A percentile compares a stretch with the other conserved stretches of the same genome.
Conservation (phyloP, 2,797 vertebrate species). For the Vespertilio murinus region DNA sequence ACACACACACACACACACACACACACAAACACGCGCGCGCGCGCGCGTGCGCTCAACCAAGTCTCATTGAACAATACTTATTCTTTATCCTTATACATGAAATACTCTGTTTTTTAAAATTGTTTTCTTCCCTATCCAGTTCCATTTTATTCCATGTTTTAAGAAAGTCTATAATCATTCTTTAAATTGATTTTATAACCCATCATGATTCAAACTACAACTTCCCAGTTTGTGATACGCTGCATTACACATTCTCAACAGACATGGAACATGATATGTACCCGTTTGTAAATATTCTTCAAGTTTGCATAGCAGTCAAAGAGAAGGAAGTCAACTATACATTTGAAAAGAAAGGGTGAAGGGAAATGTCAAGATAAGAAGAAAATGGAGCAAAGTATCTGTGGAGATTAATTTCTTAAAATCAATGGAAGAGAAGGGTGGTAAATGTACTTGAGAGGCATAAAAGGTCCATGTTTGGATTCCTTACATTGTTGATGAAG, state of each 20-base stretch:
- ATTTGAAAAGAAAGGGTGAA: background rate
- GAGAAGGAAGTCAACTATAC: background rate
- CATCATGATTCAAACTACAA: background rate
- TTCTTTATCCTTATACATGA: background rate
- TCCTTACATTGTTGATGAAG: background rate
- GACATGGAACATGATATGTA: background rate
- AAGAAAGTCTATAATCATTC: background rate
- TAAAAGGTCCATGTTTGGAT: background rate
- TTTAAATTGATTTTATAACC: background rate
- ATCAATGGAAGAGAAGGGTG: background rate
- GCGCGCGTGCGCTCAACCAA: background rate
- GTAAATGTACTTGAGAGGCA: background rate
- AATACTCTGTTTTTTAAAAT: background rate
- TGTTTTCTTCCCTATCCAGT: background rate
- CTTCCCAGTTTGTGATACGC: background rate
- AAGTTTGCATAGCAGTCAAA: background rate
- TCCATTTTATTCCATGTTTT: background rate
- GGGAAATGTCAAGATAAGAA: background rate
- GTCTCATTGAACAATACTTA: background rate
- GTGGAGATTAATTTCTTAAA: background rate
- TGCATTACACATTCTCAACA: background rate
- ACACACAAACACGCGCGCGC: too few relatives aligned
- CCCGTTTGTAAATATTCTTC: background rate
- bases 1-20: background rate
- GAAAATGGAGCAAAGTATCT: background rate